These are phyloP conservation scores for Atta texana DNA, from an alignment of 1,140 invertebrate species.

Conservation along the genomic window DNA sequence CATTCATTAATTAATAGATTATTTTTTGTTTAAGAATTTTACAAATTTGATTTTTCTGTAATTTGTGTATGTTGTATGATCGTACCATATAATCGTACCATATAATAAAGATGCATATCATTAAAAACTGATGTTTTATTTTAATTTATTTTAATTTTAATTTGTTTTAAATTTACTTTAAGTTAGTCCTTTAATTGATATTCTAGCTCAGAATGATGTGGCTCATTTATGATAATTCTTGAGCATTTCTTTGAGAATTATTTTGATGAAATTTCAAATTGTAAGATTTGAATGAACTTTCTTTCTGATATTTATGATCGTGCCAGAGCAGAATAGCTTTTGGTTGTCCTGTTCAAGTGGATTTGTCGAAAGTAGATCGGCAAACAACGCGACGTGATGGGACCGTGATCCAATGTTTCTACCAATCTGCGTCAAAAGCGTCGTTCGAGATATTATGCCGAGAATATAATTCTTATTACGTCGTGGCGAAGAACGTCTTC, in stretches of 20 bases:
- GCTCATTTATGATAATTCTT: neutral
- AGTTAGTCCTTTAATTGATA: too few relatives aligned
- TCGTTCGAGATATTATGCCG: constrained; percentile 66
- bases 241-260: neutral
- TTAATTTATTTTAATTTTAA: too few relatives aligned
- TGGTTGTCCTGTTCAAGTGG: constrained; percentile 2
- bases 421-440: constrained; percentile 65
- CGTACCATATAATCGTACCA: too few relatives aligned
- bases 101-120: neutral
- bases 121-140: too few relatives aligned
- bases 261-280: neutral
- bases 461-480: constrained; percentile 76
- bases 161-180: too few relatives aligned
- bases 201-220: too few relatives aligned
- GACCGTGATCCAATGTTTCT: constrained; percentile 59
- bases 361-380: constrained; percentile 22
- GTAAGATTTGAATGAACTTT: neutral
- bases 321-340: neutral
- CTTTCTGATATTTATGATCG: constrained; percentile 12
- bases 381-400: neutral
- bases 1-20: neutral
- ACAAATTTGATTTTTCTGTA: neutral
- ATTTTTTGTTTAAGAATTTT: neutral
- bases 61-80: neutral
- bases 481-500: constrained; percentile 57